Evolutionary conservation across 2,113 vertebrate species (phyloP), one percentile per base, ranked within the genome.

Genomic region (Rhegmatorhina hoffmannsi): DNA sequence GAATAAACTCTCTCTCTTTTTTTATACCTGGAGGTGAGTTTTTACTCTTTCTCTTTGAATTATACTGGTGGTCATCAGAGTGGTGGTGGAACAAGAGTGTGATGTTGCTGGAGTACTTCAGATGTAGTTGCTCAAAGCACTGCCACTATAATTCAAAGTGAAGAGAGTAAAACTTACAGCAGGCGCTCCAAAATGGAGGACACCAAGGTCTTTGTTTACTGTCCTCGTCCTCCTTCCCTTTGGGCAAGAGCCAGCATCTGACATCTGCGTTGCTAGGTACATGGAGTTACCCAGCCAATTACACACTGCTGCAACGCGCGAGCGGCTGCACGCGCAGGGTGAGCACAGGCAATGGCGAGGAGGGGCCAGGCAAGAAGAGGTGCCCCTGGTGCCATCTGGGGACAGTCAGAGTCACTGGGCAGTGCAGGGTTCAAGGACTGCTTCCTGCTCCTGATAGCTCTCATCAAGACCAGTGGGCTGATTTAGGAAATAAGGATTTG

Each of bases 1-100:
- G 88, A 97, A 96, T 96, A 96, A 94, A 94, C 81, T 94, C 79
- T 17, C 79, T 94, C 92, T 95, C 72, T 44, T n/a, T 96, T 89
- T 96, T 95, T 94, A 95, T 96, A 97, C 97, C 97, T 97, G 91
- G 97, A 97, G 98, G 97, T 98, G 95, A 89, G 94, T 97, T 97
- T 97, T 96, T 96, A 90, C 91, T 97, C 97, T 96, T 98, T 98
- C 98, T 97, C 97, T 98, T 98, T 97, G 97, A 97, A 98, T 98
- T 98, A 98, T 89, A 75, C 70, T 96, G 95, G 95, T 97, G 96
- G 95, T 96, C 97, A 97, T 98, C 97, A 97, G 97, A 93, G 74
- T 95, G 94, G 94, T 92, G 81, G 95, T 96, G 69, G 94, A 90
- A 95, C 82, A 94, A 40, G 70, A 91, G 94, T 63, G 90, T 43